Base-by-base conservation (phyloP, 1,140 invertebrate species). In the Apis laboriosa region DNA sequence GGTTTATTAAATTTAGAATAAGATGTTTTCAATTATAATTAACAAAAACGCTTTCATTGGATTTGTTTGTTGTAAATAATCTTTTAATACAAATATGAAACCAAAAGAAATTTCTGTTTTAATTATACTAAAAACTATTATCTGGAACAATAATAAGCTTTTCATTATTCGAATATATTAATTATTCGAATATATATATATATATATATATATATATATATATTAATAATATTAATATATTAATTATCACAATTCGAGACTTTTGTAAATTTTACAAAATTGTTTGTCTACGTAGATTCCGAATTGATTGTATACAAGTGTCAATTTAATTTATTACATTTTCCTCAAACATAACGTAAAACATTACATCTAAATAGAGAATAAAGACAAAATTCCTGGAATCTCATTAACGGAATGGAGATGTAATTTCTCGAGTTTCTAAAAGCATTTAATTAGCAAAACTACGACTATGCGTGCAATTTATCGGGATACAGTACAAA, bases 341-440 rank as follows among this genome's bases (percentile, higher is more conserved):
- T 58, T 3, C 13, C 17, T 8, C 56, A 49, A 24, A 7, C n/a
- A 28, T 9, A 11, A 17, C 8, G 11, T 17, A 70, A 49, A 43
- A 74, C n/a, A 9, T 8, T 43, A 5, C 58, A 17, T 21, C 15
- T 5, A 15, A 21, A 17, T 15, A 1, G 19, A 9, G 71, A 74
- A 66, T 49, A 28, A 66, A 74, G 17, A 17, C 15, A 17, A n/a
- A 49, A 64, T 43, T 66, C n/a, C 28, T 24, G 21, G 8, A 12
- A n/a, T 43, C 64, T 77, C 49, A 56, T 82, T 77, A 82, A 28
- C 28, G 19, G 78, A 49, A 74, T 43, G 63, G 24, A 77, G 64
- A 77, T 67, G 17, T 71, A 77, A 77, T 68, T 82, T 76, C 80
- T 73, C 80, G 63, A 77, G 80, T 82, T 76, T 74, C 73, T 68